Evolutionary conservation across 2,888 invertebrate genomes (phyloP), one percentile per base, ranked within the genome.

Genomic region (Cephus pygmeus): DNA sequence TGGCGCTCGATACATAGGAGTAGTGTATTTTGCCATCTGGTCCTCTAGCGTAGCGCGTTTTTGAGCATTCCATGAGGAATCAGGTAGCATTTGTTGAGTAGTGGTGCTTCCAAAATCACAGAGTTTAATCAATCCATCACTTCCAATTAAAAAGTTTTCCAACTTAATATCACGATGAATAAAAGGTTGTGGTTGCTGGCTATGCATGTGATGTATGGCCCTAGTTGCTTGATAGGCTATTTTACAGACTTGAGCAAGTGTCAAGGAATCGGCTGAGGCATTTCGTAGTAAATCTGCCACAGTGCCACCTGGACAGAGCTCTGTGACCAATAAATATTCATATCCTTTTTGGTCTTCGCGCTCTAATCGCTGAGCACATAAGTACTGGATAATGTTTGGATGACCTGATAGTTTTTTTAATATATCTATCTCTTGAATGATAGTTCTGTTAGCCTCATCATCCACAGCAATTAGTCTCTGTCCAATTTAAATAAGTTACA

Each of bases 91-190:
- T 76, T 95, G 93, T 88, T 97, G 96, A 23, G 95, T 95, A 23
- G 98, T 98, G 2, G 98, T 96, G 83, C 98, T 98, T 35, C 99
- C 99, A 93, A 99, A 99, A 93, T 99, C 99, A 93, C 99, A 99
- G 82, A 99, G 93, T 92, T 99, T 99, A 75, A 99, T 95, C 87
- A 92, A 93, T 88, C 97, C 97, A 92, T 97, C 96, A 87, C 93
- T 93, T 81, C 97, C 96, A 86, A 99, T 94, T 81, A 99, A 92
- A 88, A 99, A 95, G 92, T 99, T 99, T 93, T 99, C 99, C 83
- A 97, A 94, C 93, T 99, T 99, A 87, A 99, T 95, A 93, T 99
- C 99, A 87, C 99, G 94, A 92, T 99, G 99, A 74, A 97, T 95
- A 80, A 99, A 96, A n/a, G 98, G 96, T 69, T 98, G 97, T 73